These are phyloP conservation scores for Lepilemur ruficaudatus DNA, from an alignment of 2,797 vertebrate species.

Conservation along the genomic window DNA sequence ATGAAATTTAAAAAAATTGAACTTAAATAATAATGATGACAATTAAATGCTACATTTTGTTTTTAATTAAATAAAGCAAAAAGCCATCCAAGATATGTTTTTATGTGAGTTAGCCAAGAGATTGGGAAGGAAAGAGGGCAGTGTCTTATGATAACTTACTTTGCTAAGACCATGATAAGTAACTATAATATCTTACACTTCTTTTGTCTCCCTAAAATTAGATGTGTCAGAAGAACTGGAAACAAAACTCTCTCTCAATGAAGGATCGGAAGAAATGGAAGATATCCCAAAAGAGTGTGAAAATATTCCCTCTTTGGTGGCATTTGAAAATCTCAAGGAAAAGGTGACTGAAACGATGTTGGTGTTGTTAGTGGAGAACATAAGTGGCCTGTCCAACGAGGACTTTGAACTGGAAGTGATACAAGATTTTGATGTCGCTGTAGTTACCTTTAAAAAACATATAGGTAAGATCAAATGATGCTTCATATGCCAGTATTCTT, in stretches of 20 bases:
- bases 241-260: neutral
- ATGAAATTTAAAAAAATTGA: neutral
- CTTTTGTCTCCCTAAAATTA: constrained; percentile 60
- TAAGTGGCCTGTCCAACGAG: constrained; percentile 72
- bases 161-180: neutral
- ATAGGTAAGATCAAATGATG: constrained; percentile 79
- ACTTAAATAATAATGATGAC: neutral
- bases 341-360: constrained; percentile 23
- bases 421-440: constrained; percentile 77
- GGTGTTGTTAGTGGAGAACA: constrained; percentile 82
- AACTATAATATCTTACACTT: neutral
- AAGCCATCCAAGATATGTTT: neutral
- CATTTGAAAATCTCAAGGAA: constrained; percentile 80
- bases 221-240: constrained; percentile 75
- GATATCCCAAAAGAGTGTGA: neutral
- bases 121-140: neutral
- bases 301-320: constrained; percentile 44
- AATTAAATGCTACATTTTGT: neutral
- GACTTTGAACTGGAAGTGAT: constrained; percentile 85
- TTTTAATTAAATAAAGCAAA: constrained; percentile 14
- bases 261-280: constrained; percentile 45
- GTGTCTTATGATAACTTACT: neutral
- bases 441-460: constrained; percentile 79
- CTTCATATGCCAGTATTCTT: neutral
- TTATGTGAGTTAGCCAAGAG: neutral